Conservation (phyloP, 2,797 vertebrate species). For the Meda fulgida region DNA sequence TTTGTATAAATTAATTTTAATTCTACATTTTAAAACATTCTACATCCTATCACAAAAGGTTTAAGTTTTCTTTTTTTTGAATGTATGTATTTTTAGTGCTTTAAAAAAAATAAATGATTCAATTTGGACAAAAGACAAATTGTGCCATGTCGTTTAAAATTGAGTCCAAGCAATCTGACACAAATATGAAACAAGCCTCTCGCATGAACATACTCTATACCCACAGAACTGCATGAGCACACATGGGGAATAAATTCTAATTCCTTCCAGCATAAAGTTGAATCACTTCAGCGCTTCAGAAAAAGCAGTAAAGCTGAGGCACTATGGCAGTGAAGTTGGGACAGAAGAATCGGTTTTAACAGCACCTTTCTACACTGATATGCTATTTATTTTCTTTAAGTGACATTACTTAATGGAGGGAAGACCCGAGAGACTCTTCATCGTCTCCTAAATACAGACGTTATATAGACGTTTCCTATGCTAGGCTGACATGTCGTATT, state of each 20-base stretch:
- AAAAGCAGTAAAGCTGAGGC: slow-evolving; percentile 3
- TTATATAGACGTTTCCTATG: neutral
- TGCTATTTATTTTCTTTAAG: neutral
- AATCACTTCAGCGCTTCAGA: neutral
- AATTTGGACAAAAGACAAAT: neutral
- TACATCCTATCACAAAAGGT: neutral
- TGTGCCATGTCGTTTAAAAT: neutral
- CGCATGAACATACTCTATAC: neutral
- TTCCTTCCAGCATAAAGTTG: slow-evolving; percentile 3
- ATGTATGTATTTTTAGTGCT: neutral
- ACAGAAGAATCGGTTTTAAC: slow-evolving; percentile 5
- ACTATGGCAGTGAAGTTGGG: slow-evolving; percentile 14
- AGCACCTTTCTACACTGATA: neutral
- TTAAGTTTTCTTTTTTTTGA: neutral
- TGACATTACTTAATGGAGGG: neutral
- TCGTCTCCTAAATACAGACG: slow-evolving; percentile 8
- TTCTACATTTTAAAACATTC: neutral
- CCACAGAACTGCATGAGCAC: neutral
- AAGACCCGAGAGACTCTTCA: slow-evolving; percentile 27
- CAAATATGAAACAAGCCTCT: neutral
- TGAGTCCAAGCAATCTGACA: neutral
- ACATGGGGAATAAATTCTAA: neutral
- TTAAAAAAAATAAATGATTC: neutral
- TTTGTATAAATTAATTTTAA: neutral
- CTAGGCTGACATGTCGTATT: neutral